A percentile compares a stretch with the other conserved stretches of the same genome.
phyloP scores from a whole-genome alignment of 1,140 invertebrate species.

The Zophobas atratus region DNA sequence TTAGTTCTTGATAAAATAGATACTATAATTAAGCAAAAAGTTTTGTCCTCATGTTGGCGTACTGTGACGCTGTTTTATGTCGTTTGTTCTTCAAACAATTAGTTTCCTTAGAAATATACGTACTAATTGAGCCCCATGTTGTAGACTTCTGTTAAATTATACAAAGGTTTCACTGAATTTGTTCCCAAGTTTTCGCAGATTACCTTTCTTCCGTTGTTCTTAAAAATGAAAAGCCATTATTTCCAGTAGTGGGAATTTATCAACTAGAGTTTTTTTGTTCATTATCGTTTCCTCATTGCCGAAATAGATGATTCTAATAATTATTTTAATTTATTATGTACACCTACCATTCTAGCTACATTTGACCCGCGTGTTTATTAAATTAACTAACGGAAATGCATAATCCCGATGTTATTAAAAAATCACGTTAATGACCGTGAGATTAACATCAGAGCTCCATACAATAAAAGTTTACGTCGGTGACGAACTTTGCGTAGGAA shows the following conservation, averaged over 20 bases:
- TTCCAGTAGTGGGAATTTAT: not conserved
- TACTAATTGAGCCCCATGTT: no score
- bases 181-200: no score
- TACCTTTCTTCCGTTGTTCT: no score
- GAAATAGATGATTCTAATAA: slow-evolving; percentile 10
- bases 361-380: slow-evolving; percentile 18
- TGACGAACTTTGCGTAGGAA: slow-evolving; percentile 37
- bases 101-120: no score
- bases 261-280: slow-evolving; percentile 8
- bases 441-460: slow-evolving; percentile 4
- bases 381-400: slow-evolving; percentile 17
- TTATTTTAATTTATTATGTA: slow-evolving; percentile 25
- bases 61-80: no score
- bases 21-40: no score
- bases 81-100: no score
- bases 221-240: no score
- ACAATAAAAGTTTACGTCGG: slow-evolving; percentile 16
- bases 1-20: no score
- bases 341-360: not conserved
- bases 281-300: slow-evolving; percentile 20
- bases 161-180: no score
- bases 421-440: slow-evolving; percentile 30
- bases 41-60: no score
- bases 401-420: slow-evolving; percentile 12
- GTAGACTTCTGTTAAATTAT: no score